phyloP scores from a whole-genome alignment of 37 sponge, comb jelly and placozoan genomes.

The Cladorhizidae sp. region DNA sequence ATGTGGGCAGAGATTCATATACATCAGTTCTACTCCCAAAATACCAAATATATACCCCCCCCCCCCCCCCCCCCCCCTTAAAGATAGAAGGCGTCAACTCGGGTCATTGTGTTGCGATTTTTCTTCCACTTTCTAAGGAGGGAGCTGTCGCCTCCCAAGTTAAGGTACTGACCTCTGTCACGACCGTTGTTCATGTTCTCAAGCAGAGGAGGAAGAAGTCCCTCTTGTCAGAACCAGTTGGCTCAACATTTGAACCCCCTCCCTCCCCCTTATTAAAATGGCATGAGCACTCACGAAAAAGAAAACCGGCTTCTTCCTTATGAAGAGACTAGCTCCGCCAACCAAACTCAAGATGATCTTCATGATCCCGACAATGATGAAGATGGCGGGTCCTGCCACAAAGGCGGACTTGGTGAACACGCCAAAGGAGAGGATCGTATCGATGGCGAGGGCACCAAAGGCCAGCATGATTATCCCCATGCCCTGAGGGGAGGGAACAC shows the following conservation, averaged over 20 bases:
- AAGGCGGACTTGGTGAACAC: not conserved
- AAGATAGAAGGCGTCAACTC: no score
- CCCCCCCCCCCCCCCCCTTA: no score
- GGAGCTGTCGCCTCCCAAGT: no score
- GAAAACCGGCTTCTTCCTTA: slow-evolving; percentile 3
- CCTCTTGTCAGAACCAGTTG: not conserved
- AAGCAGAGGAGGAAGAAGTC: not conserved
- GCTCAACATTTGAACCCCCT: not conserved
- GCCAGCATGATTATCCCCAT: slow-evolving; percentile 35
- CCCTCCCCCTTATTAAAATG: no score
- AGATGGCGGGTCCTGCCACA: slow-evolving; percentile 24
- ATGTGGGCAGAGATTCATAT: no score
- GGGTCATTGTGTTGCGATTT: no score
- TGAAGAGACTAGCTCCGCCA: not conserved
- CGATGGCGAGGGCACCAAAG: slow-evolving; percentile 7
- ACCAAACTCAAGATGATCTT: slow-evolving; percentile 20
- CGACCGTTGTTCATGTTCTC: not conserved
- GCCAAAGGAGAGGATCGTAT: not conserved
- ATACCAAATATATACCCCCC: no score
- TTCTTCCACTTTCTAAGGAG: no score
- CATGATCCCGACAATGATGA: slow-evolving; percentile 17
- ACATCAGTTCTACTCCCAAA: no score
- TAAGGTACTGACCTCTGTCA: not conserved
- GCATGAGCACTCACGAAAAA: slow-evolving; percentile 12
- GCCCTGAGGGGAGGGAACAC: slow-evolving; percentile 1